phyloP scores from a whole-genome alignment of 2,888 invertebrate genomes.

The Pyralis farinalis region DNA sequence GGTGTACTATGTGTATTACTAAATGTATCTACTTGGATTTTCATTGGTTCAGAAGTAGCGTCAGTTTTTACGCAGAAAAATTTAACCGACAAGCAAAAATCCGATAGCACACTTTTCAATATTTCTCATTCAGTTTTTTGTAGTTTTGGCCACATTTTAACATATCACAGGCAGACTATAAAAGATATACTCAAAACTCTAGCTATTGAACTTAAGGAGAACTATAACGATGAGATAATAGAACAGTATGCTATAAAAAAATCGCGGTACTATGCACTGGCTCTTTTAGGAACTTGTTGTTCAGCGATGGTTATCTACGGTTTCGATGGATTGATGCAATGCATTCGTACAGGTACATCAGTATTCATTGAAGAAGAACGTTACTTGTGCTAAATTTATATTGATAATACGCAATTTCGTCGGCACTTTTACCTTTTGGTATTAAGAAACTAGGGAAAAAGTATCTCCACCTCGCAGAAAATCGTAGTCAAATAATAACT shows the following conservation, averaged over 20 bases:
- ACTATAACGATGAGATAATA: constrained; percentile 17
- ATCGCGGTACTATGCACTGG: constrained; percentile 7
- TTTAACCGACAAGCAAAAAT: constrained; percentile 22
- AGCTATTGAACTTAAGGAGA: constrained; percentile 14
- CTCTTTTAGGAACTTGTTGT: background rate
- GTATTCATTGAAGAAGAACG: no score
- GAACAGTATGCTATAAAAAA: constrained; percentile 17
- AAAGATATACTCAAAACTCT: constrained; percentile 11
- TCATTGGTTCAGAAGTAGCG: constrained; percentile 14
- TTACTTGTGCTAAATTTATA: no score
- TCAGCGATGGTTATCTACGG: constrained; percentile 14
- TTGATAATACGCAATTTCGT: no score
- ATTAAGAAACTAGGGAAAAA: no score
- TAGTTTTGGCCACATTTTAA: constrained; percentile 2
- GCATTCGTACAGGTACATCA: constrained; percentile 15
- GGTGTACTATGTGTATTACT: background rate
- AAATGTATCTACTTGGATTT: background rate
- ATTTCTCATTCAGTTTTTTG: constrained; percentile 9
- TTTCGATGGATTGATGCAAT: constrained; percentile 20
- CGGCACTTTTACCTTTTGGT: no score
- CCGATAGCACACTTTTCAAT: constrained; percentile 14
- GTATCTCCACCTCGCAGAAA: no score
- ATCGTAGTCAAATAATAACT: no score
- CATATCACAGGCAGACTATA: constrained; percentile 5
- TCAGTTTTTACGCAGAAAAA: constrained; percentile 27